phyloP scores from a whole-genome alignment of 2,888 invertebrate genomes.

The Ametastegia equiseti region DNA sequence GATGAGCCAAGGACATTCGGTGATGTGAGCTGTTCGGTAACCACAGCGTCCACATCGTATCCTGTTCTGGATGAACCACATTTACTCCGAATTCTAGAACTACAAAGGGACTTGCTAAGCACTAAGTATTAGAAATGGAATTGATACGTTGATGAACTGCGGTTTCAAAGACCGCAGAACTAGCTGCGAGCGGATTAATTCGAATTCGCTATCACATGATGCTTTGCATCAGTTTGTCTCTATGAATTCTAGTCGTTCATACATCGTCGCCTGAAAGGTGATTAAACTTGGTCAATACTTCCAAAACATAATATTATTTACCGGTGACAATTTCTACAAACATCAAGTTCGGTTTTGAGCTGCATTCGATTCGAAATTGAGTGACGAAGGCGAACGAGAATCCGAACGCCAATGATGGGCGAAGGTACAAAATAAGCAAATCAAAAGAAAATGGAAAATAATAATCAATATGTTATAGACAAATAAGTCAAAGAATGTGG shows the following conservation, averaged over 20 bases:
- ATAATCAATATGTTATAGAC: background rate
- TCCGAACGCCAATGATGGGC: background rate
- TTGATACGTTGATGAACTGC: background rate
- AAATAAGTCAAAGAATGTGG: background rate
- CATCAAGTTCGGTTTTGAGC: background rate
- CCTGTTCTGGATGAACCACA: conserved; percentile 13
- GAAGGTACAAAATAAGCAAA: background rate
- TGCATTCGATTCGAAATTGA: background rate
- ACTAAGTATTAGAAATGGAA: background rate
- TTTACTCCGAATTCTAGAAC: background rate
- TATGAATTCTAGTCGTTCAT: background rate
- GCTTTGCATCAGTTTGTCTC: background rate
- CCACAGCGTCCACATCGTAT: conserved; percentile 21
- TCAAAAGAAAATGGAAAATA: background rate
- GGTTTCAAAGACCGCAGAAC: conserved; percentile 21
- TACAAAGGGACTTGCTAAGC: conserved; percentile 3
- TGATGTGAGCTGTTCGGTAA: conserved; percentile 37
- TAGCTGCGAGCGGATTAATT: background rate
- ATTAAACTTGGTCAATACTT: background rate
- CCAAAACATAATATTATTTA: background rate
- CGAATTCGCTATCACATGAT: background rate
- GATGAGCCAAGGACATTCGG: conserved; percentile 41
- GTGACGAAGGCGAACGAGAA: background rate
- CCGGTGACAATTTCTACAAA: background rate
- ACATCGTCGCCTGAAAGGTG: background rate